Evolutionary conservation across 2,888 invertebrate species (phyloP).

Genomic region (Gymnocheta viridis): DNA sequence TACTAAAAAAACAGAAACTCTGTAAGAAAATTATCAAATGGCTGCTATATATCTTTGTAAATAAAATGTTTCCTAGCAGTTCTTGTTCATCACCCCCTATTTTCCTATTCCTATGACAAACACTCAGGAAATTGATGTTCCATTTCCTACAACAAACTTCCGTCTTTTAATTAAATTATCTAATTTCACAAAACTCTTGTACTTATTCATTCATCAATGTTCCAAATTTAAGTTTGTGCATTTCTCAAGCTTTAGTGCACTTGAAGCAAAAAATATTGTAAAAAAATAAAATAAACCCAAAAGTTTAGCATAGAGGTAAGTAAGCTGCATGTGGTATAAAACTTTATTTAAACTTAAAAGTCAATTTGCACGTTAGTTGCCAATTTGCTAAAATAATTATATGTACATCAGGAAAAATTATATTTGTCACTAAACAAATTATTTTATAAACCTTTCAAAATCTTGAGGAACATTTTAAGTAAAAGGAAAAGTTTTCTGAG

Average conservation of each 20-base stretch:
- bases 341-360: constrained; percentile 33
- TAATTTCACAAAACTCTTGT: constrained; percentile 17
- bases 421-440: constrained; percentile 8
- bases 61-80: background rate
- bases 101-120: background rate
- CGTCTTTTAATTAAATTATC: constrained; percentile 50
- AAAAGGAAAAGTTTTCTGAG: background rate
- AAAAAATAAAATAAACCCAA: background rate
- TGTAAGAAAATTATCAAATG: background rate
- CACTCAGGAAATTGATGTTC: background rate
- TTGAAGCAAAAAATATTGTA: background rate
- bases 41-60: background rate
- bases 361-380: constrained; percentile 21
- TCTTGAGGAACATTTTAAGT: background rate
- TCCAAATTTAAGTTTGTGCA: constrained; percentile 5
- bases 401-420: background rate
- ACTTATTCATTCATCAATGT: constrained; percentile 12
- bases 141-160: background rate
- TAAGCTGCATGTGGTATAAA: constrained; percentile 28
- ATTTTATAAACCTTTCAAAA: constrained; percentile 12
- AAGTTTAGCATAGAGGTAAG: constrained; percentile 12
- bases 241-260: constrained; percentile 1
- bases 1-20: background rate
- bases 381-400: constrained; percentile 35
- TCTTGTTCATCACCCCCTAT: background rate